A percentile compares a stretch with the other conserved stretches of the same genome.
Conservation (phyloP, 2,797 vertebrate species). For the Eidolon dupreanum region DNA sequence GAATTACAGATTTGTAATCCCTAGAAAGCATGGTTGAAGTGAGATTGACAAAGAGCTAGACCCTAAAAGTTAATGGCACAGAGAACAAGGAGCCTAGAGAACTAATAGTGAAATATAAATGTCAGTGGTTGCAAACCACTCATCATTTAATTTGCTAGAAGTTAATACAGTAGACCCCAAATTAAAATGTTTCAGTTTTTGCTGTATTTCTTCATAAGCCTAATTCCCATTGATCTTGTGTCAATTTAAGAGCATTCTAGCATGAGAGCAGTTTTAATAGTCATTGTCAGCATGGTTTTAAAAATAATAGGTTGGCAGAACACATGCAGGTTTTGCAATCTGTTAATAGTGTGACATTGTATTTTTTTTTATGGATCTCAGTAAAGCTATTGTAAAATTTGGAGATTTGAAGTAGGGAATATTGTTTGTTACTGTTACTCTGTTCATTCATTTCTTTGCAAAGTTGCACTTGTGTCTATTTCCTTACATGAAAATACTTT, state of each 20-base stretch:
- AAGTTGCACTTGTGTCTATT: background rate
- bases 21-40: background rate
- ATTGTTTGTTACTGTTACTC: background rate
- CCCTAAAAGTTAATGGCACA: background rate
- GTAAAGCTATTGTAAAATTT: background rate
- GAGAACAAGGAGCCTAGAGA: background rate
- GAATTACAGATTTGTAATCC: background rate
- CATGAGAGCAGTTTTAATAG: background rate
- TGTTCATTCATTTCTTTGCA: background rate
- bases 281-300: background rate
- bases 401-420: background rate
- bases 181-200: conserved; percentile 31
- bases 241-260: background rate
- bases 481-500: background rate
- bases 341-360: background rate
- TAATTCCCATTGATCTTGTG: conserved; percentile 34
- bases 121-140: conserved; percentile 31
- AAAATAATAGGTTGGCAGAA: background rate
- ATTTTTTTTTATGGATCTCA: background rate
- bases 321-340: background rate
- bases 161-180: conserved; percentile 1
- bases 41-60: background rate
- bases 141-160: conserved; percentile 39
- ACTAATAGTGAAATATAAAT: background rate
- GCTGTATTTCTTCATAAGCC: conserved; percentile 62